These are phyloP conservation scores for Machaerirhynchus nigripectus DNA, from an alignment of 2,113 vertebrate genomes.

Conservation along the genomic window DNA sequence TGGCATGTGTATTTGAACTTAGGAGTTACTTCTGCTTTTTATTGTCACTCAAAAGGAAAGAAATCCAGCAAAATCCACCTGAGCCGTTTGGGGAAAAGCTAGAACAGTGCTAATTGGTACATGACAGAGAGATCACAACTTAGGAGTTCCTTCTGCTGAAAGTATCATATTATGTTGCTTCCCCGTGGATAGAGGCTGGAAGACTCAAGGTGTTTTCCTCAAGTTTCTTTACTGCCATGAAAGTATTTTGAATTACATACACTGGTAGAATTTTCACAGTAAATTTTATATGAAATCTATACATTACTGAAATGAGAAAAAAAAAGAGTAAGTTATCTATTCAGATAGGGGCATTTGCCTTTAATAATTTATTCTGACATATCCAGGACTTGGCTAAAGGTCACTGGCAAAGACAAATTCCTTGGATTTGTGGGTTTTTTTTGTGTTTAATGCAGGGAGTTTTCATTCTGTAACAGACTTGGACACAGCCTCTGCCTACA, in stretches of 20 bases:
- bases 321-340: neutral
- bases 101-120: neutral
- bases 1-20: neutral
- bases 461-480: neutral
- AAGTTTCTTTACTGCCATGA: neutral
- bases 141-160: neutral
- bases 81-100: neutral
- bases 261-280: neutral
- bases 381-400: constrained; percentile 14
- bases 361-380: constrained; percentile 29
- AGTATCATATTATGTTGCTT: neutral
- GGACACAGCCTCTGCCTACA: neutral
- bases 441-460: neutral
- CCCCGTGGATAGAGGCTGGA: neutral
- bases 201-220: neutral
- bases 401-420: neutral
- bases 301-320: neutral
- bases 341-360: neutral
- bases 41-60: neutral
- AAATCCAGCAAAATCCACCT: neutral
- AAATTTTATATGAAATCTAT: neutral
- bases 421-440: neutral
- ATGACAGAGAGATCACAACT: neutral
- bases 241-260: neutral
- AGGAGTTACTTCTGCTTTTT: neutral